Evolutionary conservation across 1,140 invertebrate species (phyloP).

Genomic region (Pachypsylla venusta): DNA sequence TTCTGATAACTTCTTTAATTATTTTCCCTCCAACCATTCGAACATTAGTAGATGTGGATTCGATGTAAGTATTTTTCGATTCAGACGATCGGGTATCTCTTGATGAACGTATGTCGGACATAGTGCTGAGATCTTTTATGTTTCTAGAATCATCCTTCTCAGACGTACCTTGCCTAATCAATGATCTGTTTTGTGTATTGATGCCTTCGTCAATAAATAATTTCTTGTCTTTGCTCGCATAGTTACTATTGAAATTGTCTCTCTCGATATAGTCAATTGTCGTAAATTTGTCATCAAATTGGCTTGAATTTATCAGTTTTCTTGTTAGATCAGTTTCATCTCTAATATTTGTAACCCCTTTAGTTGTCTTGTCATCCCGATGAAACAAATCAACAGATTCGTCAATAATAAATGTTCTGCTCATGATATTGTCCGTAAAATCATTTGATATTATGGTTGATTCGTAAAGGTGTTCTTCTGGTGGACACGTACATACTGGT

Average conservation of each 20-base stretch:
- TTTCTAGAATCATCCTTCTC: background rate
- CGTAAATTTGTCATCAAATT: background rate
- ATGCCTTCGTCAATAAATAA: background rate
- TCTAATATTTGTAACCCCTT: background rate
- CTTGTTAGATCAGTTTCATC: conserved; percentile 6
- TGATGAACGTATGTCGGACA: background rate
- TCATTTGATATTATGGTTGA: background rate
- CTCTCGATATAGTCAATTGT: background rate
- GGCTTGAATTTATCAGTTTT: background rate
- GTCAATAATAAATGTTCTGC: background rate
- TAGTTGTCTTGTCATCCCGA: background rate
- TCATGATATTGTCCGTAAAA: conserved; percentile 2
- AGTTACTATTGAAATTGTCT: too few relatives aligned
- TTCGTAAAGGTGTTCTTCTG: background rate
- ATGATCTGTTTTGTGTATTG: background rate
- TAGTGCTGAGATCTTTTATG: background rate
- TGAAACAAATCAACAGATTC: background rate
- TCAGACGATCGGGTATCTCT: background rate
- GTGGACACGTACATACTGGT: background rate
- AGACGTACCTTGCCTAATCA: background rate
- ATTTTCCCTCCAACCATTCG: conserved; percentile 22
- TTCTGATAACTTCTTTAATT: conserved; percentile 13
- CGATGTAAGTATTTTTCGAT: background rate
- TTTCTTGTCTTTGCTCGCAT: background rate
- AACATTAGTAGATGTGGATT: background rate